These are phyloP conservation scores for Cryptocheilus praepositus DNA, from an alignment of 2,888 invertebrate genomes.

Conservation along the genomic window DNA sequence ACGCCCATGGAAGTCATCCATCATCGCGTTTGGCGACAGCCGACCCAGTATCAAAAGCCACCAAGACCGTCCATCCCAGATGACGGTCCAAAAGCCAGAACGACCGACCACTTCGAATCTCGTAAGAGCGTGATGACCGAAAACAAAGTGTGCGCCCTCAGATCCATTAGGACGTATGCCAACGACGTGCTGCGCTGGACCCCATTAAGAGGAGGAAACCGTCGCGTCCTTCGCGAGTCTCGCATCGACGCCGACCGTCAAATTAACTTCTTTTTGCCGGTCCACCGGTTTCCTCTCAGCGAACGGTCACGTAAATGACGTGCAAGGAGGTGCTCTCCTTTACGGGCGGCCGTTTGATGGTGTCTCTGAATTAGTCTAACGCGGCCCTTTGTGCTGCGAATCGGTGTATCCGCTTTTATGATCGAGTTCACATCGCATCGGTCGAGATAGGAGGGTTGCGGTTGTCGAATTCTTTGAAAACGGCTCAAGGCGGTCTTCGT, in stretches of 20 bases:
- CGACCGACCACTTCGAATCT: not conserved
- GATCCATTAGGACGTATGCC: constrained; percentile 8
- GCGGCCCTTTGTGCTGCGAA: too few species aligned
- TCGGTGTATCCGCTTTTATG: too few species aligned
- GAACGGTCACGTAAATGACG: too few species aligned
- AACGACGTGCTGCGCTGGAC: not conserved
- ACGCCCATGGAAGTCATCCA: constrained; percentile 10
- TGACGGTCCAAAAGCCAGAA: not conserved
- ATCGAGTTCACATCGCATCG: too few species aligned
- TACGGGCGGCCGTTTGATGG: too few species aligned
- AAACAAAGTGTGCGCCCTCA: constrained; percentile 1
- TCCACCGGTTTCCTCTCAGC: too few species aligned
- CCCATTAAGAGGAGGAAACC: constrained; percentile 1
- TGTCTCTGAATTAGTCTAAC: too few species aligned
- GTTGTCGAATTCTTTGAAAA: too few species aligned
- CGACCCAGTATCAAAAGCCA: not conserved
- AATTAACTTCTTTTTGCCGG: too few species aligned
- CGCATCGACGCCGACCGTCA: not conserved
- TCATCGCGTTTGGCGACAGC: constrained; percentile 8
- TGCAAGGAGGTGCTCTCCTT: too few species aligned
- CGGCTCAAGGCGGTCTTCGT: too few species aligned
- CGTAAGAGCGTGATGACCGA: not conserved
- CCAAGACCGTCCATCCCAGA: not conserved
- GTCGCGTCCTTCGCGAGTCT: constrained; percentile 2
- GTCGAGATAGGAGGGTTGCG: too few species aligned